Base-by-base conservation (phyloP, 2,888 invertebrate species). In the Kuschelorhynchus macadamiae region DNA sequence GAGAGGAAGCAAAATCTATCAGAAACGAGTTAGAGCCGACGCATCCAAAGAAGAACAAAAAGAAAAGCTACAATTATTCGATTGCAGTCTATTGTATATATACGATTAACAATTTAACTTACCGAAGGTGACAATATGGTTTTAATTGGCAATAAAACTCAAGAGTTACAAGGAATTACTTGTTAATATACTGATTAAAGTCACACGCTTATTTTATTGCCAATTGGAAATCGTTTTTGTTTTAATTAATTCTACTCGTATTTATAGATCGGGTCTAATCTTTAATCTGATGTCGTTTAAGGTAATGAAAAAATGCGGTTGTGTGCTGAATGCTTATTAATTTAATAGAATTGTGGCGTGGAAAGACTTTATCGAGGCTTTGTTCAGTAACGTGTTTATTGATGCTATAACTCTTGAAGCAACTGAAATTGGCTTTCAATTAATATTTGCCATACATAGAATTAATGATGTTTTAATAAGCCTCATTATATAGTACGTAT, bases 111-210 rank as follows among this genome's bases (percentile, higher is more conserved):
- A 52, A 65, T 30, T 46, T 30, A 52, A 66, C 59, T 59, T 39
- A 44, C 25, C 25, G 52, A 52, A 66, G 60, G 66, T 66, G 60
- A 66, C 66, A 53, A 46, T 60, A 66, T 66, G 42, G 53, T 46
- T 60, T 60, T 60, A 66, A 66, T 66, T 63, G 67, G 64, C 53
- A 57, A 61, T 60, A 53, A 61, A 49, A 53, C 62, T 60, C 59
- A 61, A 57, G 64, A 64, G 42, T 66, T 66, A 67, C 55, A 65
- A 64, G 44, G 61, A 50, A 46, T 62, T 59, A 53, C 61, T 67
- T 47, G 61, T 55, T 61, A 55, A 67, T 61, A 57, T 44, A 64
- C 59, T 64, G 65, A 61, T 64, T 59, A 60, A 60, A 55, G 53
- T 55, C 60, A 53, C 49, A 56, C 60, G 41, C 50, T 49, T 55